phyloP scores from a whole-genome alignment of 2,888 invertebrate species.

The Norana najaformis region DNA sequence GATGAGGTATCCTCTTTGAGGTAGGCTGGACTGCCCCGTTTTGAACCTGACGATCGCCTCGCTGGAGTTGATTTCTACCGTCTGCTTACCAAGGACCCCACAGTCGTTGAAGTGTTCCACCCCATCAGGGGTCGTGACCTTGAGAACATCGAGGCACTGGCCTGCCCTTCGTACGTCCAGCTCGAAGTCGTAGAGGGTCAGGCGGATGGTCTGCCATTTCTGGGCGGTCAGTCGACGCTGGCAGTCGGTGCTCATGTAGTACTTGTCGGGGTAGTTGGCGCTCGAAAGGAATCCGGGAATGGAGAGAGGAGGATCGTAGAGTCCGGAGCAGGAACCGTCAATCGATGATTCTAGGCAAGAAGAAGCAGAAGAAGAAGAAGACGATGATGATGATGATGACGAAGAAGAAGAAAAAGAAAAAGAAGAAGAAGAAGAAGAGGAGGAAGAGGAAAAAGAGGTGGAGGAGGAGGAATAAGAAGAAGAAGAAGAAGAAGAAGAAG shows the following conservation, averaged over 20 bases:
- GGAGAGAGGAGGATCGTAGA: background rate
- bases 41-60: conserved; percentile 38
- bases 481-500: no score
- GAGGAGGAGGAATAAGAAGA: no score
- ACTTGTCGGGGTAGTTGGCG: conserved; percentile 45
- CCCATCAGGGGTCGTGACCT: conserved; percentile 33
- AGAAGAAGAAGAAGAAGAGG: no score
- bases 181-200: conserved; percentile 44
- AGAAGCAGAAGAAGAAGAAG: background rate
- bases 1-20: conserved; percentile 43
- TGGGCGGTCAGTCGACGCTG: conserved; percentile 42
- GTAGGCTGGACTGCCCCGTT: conserved; percentile 39
- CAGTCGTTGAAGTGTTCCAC: conserved; percentile 41
- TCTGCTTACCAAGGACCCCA: conserved; percentile 42
- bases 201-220: conserved; percentile 34
- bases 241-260: conserved; percentile 43
- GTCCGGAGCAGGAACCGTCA: background rate
- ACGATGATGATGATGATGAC: no score
- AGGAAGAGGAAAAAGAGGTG: no score
- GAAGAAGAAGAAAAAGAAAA: no score
- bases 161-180: conserved; percentile 41
- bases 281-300: conserved; percentile 43
- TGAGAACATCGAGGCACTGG: conserved; percentile 39
- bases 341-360: background rate
- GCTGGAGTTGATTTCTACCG: conserved; percentile 27